Conservation (phyloP, 2,797 vertebrate species). For the Peromyscus melanophrys region DNA sequence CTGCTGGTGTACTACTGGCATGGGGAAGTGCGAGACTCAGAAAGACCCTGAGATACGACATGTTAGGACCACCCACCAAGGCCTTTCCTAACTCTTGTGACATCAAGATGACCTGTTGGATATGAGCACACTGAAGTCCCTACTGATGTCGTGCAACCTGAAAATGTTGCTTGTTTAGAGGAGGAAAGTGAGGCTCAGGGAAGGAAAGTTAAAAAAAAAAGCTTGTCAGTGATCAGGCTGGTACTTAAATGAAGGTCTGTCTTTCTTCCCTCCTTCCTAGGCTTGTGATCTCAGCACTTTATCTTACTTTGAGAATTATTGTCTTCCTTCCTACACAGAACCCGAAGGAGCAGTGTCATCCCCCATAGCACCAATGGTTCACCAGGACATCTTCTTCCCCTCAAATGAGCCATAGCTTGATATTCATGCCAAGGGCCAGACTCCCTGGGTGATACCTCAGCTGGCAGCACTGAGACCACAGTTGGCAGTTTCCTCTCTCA, state of each 20-base stretch:
- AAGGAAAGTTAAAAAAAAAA: neutral
- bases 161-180: neutral
- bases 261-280: neutral
- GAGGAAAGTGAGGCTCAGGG: neutral
- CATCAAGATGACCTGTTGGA: neutral
- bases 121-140: neutral
- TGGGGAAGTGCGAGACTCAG: accelerated
- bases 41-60: accelerated
- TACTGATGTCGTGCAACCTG: neutral
- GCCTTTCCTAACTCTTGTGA: neutral
- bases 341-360: neutral
- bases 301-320: neutral
- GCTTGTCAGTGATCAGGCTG: no score
- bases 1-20: neutral
- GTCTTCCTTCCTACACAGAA: neutral
- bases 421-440: neutral
- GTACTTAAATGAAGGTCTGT: neutral
- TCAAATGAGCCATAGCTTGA: neutral
- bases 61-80: neutral
- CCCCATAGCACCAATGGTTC: neutral
- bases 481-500: neutral
- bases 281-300: neutral
- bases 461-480: neutral
- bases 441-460: neutral
- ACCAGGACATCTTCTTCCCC: neutral